phyloP scores from a whole-genome alignment of 2,797 vertebrate species.

The Onychomys torridus region DNA sequence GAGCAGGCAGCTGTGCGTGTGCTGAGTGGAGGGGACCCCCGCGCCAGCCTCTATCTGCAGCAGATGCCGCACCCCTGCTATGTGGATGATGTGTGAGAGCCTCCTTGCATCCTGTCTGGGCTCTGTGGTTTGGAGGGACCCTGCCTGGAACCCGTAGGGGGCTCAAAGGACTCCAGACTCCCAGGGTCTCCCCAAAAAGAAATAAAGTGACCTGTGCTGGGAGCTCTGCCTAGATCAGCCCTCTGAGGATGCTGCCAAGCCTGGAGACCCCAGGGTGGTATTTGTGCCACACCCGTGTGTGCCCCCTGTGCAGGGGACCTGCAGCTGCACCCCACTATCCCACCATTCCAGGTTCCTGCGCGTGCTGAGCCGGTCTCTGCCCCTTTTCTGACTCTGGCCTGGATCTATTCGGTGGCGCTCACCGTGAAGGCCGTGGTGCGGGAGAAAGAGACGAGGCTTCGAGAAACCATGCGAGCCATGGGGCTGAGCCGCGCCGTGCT shows the following conservation, averaged over 20 bases:
- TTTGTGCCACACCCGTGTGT: fast-evolving
- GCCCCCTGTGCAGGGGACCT: background rate
- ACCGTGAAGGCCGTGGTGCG: constrained; percentile 95
- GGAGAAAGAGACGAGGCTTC: constrained; percentile 94
- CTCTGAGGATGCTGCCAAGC: fast-evolving
- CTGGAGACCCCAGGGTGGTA: background rate
- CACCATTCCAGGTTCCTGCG: constrained; percentile 91
- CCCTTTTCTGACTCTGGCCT: constrained; percentile 96
- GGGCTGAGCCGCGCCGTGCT: constrained; percentile 91
- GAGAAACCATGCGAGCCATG: constrained; percentile 96
- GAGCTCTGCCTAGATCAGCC: background rate
- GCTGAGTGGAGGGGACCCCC: constrained; percentile 85
- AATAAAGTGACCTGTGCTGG: background rate
- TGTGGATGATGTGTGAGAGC: constrained; percentile 93
- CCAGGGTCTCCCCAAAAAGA: background rate
- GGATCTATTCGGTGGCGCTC: constrained; percentile 97
- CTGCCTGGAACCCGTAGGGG: background rate
- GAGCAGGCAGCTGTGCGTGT: constrained; percentile 87
- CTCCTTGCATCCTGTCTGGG: fast-evolving
- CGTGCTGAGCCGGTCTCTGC: constrained; percentile 92
- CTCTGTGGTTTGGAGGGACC: background rate
- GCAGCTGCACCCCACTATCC: fast-evolving
- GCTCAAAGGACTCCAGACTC: background rate
- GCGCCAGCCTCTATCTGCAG: constrained; percentile 92
- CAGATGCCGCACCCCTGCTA: constrained; percentile 98